Conservation (phyloP, 1,140 invertebrate genomes). For the Drosophila virilis region DNA sequence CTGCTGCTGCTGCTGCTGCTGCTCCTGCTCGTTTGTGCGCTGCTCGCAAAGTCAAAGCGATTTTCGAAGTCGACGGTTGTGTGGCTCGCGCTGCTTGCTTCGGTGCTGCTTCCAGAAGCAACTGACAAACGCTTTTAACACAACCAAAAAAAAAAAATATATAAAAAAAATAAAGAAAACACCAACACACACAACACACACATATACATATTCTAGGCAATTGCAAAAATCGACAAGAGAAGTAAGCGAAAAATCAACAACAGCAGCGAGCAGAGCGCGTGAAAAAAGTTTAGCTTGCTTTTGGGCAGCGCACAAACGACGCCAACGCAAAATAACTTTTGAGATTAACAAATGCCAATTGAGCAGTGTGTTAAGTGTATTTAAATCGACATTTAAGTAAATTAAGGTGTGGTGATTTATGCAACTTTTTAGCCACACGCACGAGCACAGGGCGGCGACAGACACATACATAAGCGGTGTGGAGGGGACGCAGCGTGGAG, state of each 20-base stretch:
- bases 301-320: conserved; percentile 30
- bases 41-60: conserved; percentile 78
- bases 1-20: conserved; percentile 44
- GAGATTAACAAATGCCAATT: conserved; percentile 5
- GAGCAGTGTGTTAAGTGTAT: conserved; percentile 14
- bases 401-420: conserved; percentile 84
- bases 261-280: conserved; percentile 16
- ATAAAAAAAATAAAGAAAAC: conserved; percentile 25
- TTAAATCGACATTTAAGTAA: conserved; percentile 69
- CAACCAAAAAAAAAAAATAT: conserved; percentile 22
- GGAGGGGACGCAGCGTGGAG: conserved; percentile 7
- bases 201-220: conserved; percentile 3
- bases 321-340: conserved; percentile 17
- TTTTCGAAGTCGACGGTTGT: conserved; percentile 83
- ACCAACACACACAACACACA: conserved; percentile 22
- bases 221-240: conserved; percentile 19
- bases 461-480: conserved; percentile 28
- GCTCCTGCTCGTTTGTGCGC: conserved; percentile 31
- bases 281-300: conserved; percentile 53
- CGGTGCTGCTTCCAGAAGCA: conserved; percentile 56
- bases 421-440: conserved; percentile 75
- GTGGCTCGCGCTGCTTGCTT: conserved; percentile 59
- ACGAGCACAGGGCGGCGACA: conserved; percentile 26
- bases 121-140: conserved; percentile 62
- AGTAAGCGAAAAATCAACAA: conserved; percentile 43